These are phyloP conservation scores for Gallinago paraguaiae DNA, from an alignment of 2,113 vertebrate genomes.

Conservation along the genomic window DNA sequence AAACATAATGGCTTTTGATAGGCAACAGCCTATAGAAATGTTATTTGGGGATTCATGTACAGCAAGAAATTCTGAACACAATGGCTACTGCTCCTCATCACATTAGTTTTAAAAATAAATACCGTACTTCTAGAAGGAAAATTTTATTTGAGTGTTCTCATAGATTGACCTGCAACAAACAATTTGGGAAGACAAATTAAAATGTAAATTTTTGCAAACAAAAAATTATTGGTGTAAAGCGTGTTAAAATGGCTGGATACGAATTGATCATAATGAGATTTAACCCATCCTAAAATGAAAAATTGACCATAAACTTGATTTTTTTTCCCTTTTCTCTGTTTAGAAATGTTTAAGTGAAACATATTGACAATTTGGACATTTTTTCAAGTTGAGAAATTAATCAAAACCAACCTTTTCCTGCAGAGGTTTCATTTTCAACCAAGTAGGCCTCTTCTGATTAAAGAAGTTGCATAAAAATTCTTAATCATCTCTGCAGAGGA, in stretches of 20 bases:
- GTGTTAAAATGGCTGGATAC: neutral
- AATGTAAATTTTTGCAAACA: neutral
- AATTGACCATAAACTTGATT: neutral
- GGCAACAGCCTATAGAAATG: neutral
- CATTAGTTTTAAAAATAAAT: neutral
- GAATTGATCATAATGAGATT: neutral
- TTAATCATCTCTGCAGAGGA: slow-evolving; percentile 19
- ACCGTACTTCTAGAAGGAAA: neutral
- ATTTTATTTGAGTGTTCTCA: neutral
- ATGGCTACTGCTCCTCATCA: neutral
- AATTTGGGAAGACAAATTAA: neutral
- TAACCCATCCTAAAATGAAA: neutral
- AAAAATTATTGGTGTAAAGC: neutral
- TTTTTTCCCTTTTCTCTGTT: neutral
- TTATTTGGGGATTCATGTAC: neutral
- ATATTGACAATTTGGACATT: neutral
- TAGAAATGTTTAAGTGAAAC: slow-evolving; percentile 51
- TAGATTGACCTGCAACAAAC: neutral
- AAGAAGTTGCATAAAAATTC: slow-evolving; percentile 52
- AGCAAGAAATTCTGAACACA: neutral
- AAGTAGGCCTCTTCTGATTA: slow-evolving; percentile 52
- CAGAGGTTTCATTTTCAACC: slow-evolving; percentile 59
- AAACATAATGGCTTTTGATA: neutral
- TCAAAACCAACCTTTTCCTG: slow-evolving; percentile 65
- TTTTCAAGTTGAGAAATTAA: slow-evolving; percentile 59